Base-by-base conservation (phyloP, 2,888 invertebrate species). In the Epirrita christyi region DNA sequence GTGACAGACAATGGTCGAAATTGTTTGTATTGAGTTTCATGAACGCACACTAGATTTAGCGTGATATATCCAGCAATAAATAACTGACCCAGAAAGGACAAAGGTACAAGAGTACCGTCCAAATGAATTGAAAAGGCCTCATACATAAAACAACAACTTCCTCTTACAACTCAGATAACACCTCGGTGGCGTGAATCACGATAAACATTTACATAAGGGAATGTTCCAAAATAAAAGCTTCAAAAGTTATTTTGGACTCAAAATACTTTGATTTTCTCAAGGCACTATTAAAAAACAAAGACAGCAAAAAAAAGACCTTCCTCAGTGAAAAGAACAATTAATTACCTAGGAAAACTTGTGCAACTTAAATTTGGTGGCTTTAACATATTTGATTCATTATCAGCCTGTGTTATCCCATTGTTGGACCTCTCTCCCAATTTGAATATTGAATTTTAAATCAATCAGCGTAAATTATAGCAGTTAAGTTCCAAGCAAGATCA, bases 111-210 rank as follows among this genome's bases (percentile, higher is more conserved):
- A 82, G 83, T 81, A 81, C 83, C 80, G 82, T 80, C 81, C 86
- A 88, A 89, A 90, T 89, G 88, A 89, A 89, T 89, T 88, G 89
- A 86, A 89, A 88, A 83, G 87, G 82, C 74, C 82, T 89, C 89
- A 89, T 89, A 89, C 88, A 89, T 90, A 88, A 89, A 85, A 87
- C 88, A 89, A 86, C 76, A 75, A 68, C 67, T 75, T 73, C 76
- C 70, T 59, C 76, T 77, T 77, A 78, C 80, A 68, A 74, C 73
- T 75, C 75, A 73, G 81, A 79, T 81, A 81, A 81, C 79, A 79
- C 81, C 76, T 78, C 76, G 70, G 67, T 64, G 73, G 74, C 73
- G 75, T 66, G 85, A 83, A 83, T 81, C 83, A 77, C 78, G 76
- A 68, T 72, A 55, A 64, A 63, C 69, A 85, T 86, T 87, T 80